Percentiles rank a stretch among this genome's conserved stretches.
These are phyloP conservation scores for Labia minor DNA, from an alignment of 2,888 invertebrate species.

Conservation along the genomic window DNA sequence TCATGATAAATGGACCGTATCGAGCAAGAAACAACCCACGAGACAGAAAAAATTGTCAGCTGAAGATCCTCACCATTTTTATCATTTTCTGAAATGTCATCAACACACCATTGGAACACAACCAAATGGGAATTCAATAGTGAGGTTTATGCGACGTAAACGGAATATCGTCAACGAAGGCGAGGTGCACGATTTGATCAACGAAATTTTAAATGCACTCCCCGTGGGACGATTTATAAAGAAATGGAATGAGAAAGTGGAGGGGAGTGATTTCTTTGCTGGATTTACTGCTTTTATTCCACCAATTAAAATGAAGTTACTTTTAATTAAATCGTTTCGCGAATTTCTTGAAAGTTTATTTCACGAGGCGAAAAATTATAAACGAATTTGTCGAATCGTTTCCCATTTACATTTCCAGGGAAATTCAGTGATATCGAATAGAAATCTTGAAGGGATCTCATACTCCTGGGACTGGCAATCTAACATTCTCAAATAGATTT, in stretches of 20 bases:
- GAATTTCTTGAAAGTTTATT: background rate
- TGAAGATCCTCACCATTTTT: background rate
- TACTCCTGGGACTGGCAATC: no score
- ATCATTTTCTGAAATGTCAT: background rate
- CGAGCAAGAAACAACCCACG: no score
- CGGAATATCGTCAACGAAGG: background rate
- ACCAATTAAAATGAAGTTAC: background rate
- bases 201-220: background rate
- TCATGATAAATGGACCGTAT: no score
- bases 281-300: background rate
- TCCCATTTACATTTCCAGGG: background rate
- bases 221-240: background rate
- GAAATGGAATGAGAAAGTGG: background rate
- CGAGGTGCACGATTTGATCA: background rate
- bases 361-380: background rate
- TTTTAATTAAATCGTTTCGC: background rate
- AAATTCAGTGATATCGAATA: no score
- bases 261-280: background rate
- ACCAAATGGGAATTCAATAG: background rate
- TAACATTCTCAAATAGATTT: no score
- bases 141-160: background rate
- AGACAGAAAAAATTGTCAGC: no score
- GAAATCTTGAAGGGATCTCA: no score
- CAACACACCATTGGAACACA: background rate
- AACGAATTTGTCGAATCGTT: background rate